Evolutionary conservation across 2,888 invertebrate genomes (phyloP), one percentile per base, ranked within the genome.

Genomic region (Drosophila algonquin): DNA sequence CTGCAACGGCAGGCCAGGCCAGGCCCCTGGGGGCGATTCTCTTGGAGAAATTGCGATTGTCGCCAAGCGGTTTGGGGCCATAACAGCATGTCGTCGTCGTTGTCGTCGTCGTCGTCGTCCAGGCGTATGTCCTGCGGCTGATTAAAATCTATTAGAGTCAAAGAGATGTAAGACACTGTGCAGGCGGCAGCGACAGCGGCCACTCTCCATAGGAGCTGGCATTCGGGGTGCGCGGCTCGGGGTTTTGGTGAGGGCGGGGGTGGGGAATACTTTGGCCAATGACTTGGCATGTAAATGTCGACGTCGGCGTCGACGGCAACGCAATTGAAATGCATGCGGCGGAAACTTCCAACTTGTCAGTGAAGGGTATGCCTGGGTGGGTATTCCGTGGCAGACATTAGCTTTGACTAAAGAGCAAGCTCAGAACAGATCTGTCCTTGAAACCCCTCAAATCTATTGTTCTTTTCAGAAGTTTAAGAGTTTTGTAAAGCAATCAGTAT

Each of bases 101-200:
- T 70, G 82, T 76, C 54, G 77, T 79, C 59, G 57, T 73, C 80
- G 77, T 50, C 71, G 75, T 50, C 71, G 81, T 75, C 73, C 80
- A 70, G 70, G 75, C 78, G 77, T 69, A 81, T 89, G 65, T 81
- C 89, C 89, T 81, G 83, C 77, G 90, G 89, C 88, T 90, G 89
- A 90, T 89, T 89, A 90, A 89, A 90, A 89, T 89, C 89, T 89
- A 89, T 85, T 85, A 87, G 85, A 83, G 82, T 85, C 87, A 85
- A 85, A 85, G 84, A 77, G 83, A 82, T 79, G 77, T 80, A 84
- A 85, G 79, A 81, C 85, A 79, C 78, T 63, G 63, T 54, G 65
- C 40, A 58, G 70, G 63, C 63, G 40, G 57, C 40, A 14, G 35
- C 4, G 47, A 7, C 8, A 6, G 10, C 32, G 14, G 5, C 14